Evolutionary conservation across 2,888 invertebrate genomes (phyloP).

Genomic region (Acanthococcus lagerstroemiae): DNA sequence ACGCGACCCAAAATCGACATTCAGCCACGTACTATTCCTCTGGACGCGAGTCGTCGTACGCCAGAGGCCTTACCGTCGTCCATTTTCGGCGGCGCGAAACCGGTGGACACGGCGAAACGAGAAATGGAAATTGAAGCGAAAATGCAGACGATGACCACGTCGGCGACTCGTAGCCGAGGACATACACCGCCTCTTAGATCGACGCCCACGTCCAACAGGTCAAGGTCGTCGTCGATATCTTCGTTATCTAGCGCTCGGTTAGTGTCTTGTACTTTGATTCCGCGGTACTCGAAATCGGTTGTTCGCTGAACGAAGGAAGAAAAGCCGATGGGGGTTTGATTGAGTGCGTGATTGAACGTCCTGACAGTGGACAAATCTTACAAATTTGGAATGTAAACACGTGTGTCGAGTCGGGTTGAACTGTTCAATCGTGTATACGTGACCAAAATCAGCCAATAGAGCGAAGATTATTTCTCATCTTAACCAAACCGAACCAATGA

Average conservation of each 20-base stretch:
- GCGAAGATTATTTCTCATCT: too few relatives aligned
- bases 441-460: too few relatives aligned
- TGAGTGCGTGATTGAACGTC: too few relatives aligned
- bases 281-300: too few relatives aligned
- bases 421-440: too few relatives aligned
- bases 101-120: conserved; percentile 83
- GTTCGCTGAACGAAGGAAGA: too few relatives aligned
- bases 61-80: conserved; percentile 49
- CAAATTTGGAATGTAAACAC: too few relatives aligned
- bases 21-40: conserved; percentile 55
- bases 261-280: too few relatives aligned
- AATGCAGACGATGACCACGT: conserved; percentile 35
- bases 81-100: conserved; percentile 90
- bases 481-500: too few relatives aligned
- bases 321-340: too few relatives aligned
- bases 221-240: conserved; percentile 16
- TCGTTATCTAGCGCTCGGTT: conserved; percentile 12
- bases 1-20: conserved; percentile 70
- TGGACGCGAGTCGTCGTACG: conserved; percentile 7
- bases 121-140: conserved; percentile 87
- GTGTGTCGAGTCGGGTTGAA: too few relatives aligned
- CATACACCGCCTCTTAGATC: background rate
- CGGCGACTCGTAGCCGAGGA: background rate
- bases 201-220: background rate
- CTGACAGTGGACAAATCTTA: too few relatives aligned